phyloP scores from a whole-genome alignment of 2,888 invertebrate genomes.

The Dryococelus australis region DNA sequence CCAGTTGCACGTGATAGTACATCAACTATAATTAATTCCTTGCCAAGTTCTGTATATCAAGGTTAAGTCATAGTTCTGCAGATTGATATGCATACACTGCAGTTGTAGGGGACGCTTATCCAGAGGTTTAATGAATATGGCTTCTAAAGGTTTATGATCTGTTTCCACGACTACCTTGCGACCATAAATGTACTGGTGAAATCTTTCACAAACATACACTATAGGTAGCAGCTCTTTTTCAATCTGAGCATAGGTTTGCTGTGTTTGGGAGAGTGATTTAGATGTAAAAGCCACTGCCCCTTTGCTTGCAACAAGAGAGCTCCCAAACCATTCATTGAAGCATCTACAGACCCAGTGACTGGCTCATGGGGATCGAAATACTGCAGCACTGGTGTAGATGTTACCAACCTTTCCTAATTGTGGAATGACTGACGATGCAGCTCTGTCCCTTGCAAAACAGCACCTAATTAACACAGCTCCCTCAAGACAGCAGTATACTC shows the following conservation, averaged over 20 bases:
- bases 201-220: background rate
- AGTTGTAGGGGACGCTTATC: background rate
- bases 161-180: background rate
- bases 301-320: background rate
- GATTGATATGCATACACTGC: background rate
- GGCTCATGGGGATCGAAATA: no score
- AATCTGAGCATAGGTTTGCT: constrained; percentile 18
- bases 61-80: background rate
- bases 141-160: background rate
- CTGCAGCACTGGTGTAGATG: no score
- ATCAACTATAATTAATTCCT: background rate
- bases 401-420: no score
- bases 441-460: no score
- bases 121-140: background rate
- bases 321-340: background rate
- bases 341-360: no score
- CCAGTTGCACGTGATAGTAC: background rate
- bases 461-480: no score
- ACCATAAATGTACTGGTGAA: background rate
- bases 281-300: background rate
- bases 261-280: background rate
- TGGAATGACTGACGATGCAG: no score
- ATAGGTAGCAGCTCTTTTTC: background rate
- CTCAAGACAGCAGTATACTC: no score
- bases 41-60: background rate